Evolutionary conservation across 2,797 vertebrate species (phyloP), one percentile per base, ranked within the genome.

Genomic region (Rhinatrema bivittatum): DNA sequence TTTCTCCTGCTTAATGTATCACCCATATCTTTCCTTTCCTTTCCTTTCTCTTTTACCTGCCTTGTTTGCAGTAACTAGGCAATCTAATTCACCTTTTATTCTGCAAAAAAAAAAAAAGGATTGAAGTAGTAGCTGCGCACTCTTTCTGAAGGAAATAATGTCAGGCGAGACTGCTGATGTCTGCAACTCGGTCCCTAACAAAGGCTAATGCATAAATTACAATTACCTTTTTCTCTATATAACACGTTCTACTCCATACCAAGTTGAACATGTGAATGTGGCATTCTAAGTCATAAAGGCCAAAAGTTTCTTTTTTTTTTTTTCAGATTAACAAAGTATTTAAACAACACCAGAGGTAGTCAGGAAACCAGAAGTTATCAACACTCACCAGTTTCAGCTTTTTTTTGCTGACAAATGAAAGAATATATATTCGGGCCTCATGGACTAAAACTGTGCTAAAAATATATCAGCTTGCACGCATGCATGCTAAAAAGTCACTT

Each of bases 1-100:
- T 62, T 75, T 72, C 75, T 70, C 67, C 57, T 74, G 67, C 60
- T 81, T 56, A 56, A 65, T 48, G 26, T 38, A 32, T 61, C 56
- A 25, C 44, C 46, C 40, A 31, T 48, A 36, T 64, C 46, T 36
- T 43, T 21, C 23, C 39, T 57, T 53, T 42, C 31, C 17, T 32
- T 1, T 31, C 14, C 30, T 65, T 49, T 32, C 17, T n/a, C n/a
- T n/a, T n/a, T 19, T 53, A 50, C 45, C 40, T 53, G 16, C 19
- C 29, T 59, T 48, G 48, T 50, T 60, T 67, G 42, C 35, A 18
- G 12, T 21, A 29, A 27, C 34, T 59, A 30, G n/a, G 28, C 47
- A 50, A 70, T 67, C 56, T 62, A 67, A 65, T 58, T 52, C 16
- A 10, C 37, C 13, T 48, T 74, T 74, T 72, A 44, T 72, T 48